Evolutionary conservation across 2,888 invertebrate genomes (phyloP).

Genomic region (Geotrupes spiniger): DNA sequence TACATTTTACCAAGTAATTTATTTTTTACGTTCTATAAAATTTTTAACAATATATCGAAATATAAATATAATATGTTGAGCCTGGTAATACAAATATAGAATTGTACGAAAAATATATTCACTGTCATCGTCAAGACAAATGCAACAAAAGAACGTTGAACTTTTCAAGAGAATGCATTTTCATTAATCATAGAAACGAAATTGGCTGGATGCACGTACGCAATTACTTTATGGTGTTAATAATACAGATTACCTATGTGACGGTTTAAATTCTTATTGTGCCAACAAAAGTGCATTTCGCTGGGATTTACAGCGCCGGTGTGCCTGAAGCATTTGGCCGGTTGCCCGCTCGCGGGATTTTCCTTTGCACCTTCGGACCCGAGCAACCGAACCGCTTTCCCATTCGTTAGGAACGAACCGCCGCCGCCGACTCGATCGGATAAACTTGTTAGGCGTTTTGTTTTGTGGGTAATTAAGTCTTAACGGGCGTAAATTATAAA

Average conservation of each 20-base stretch:
- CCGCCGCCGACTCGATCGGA: background rate
- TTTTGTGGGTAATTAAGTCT: conserved; percentile 3
- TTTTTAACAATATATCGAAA: too few relatives aligned
- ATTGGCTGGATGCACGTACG: conserved; percentile 12
- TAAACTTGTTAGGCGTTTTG: conserved; percentile 6
- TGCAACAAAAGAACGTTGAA: conserved; percentile 4
- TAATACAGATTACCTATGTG: conserved; percentile 23
- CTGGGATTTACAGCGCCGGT: conserved; percentile 12
- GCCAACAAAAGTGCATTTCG: conserved; percentile 13
- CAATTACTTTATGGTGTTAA: conserved; percentile 21
- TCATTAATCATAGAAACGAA: conserved; percentile 11
- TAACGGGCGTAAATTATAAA: conserved; percentile 1
- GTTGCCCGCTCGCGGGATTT: conserved; percentile 4
- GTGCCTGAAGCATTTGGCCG: conserved; percentile 15
- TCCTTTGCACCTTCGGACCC: conserved; percentile 9
- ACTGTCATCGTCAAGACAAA: background rate
- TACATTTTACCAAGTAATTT: too few relatives aligned
- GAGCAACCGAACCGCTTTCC: background rate
- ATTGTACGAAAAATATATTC: too few relatives aligned
- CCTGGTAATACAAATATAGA: too few relatives aligned
- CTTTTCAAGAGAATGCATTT: conserved; percentile 1
- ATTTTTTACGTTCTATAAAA: too few relatives aligned
- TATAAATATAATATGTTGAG: too few relatives aligned
- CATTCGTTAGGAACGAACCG: background rate
- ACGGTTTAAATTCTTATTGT: conserved; percentile 13